Evolutionary conservation across 1,140 invertebrate genomes (phyloP).

Genomic region (Glossosoma conforme): DNA sequence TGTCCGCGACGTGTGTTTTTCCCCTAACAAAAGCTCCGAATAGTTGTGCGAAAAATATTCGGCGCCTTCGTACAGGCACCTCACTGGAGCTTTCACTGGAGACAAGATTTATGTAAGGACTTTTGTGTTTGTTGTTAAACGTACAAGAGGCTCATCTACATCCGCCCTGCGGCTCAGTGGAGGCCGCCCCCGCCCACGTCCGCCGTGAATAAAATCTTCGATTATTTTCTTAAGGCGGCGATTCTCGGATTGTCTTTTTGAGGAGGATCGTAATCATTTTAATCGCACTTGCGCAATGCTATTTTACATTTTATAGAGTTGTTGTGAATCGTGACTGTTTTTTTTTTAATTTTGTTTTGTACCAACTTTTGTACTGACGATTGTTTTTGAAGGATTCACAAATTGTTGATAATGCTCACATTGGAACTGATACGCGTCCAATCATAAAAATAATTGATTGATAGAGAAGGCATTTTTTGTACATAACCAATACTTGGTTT

Average conservation of each 20-base stretch:
- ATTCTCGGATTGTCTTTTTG: conserved; percentile 19
- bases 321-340: no score
- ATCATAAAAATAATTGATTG: no score
- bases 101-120: conserved; percentile 54
- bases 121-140: conserved; percentile 53
- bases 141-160: conserved; percentile 47
- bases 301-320: no score
- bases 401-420: no score
- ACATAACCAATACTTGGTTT: no score
- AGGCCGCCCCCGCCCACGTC: not conserved
- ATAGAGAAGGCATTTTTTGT: no score
- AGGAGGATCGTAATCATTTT: not conserved
- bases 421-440: no score
- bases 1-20: conserved; percentile 18
- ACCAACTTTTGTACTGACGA: no score
- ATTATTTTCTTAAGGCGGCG: conserved; percentile 21
- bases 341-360: no score
- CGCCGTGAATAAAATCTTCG: conserved; percentile 12
- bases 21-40: conserved; percentile 21
- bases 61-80: conserved; percentile 37
- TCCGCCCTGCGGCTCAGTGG: conserved; percentile 33
- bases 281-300: no score
- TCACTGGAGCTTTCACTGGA: no score
- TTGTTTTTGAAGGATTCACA: no score
- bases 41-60: conserved; percentile 32